Evolutionary conservation across 2,888 invertebrate species (phyloP), one percentile per base, ranked within the genome.

Genomic region (Criorhina ranunculi): DNA sequence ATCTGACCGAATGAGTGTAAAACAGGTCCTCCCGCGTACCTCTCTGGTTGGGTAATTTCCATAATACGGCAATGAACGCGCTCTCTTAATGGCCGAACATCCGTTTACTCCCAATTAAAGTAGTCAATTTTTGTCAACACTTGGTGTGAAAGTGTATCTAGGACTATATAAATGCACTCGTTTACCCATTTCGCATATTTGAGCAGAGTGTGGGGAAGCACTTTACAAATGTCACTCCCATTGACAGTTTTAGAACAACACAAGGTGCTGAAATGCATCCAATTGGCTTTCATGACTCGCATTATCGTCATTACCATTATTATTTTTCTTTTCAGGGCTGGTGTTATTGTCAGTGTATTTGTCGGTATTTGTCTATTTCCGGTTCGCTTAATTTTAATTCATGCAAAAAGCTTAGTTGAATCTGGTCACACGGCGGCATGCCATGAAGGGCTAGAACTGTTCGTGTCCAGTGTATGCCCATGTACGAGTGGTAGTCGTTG

Each of bases 61-160:
- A 85, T 79, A 85, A 85, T 79, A 69, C 53, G 57, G 79, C 73
- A 73, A 73, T 67, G 31, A 64, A 64, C 57, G 73, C 79, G 73
- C 79, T 53, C 75, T 69, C 40, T 85, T 85, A 79, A 85, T 85
- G 79, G 66, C 42, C 8, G 42, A 62, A 67, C 64, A 75, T 79
- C 75, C 79, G 64, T 79, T 85, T 79, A 75, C 69, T 79, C 64
- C 49, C 79, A 85, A 79, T 75, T 79, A 64, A 75, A 75, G 64
- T 53, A 69, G 57, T 69, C 75, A 80, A 69, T 70, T 59, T 59
- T 69, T 73, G 66, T 83, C 46, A 49, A 62, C 46, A 73, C 62
- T 78, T 42, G 55, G 35, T 77, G 53, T 70, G 66, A 40, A 77
- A 66, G 40, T 53, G 33, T 80, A 53, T 79, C 51, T 72, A 29